Conservation (phyloP, 92 coral and sea anemone species). For the Epizoanthus ramosus region DNA sequence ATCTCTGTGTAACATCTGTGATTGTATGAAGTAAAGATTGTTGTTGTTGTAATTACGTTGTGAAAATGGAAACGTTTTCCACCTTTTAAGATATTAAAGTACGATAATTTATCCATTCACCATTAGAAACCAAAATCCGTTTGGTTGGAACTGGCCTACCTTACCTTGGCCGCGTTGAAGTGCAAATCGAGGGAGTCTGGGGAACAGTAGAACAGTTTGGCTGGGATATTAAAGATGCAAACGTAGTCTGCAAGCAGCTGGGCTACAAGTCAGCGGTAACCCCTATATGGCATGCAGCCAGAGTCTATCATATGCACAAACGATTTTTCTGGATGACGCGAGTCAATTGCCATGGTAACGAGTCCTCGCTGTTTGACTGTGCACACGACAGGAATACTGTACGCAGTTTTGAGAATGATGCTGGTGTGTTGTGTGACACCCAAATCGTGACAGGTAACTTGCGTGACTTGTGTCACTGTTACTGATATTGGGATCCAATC, state of each 20-base stretch:
- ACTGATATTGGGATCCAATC: too few species aligned
- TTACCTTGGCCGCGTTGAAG: slow-evolving; percentile 24
- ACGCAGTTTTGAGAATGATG: slow-evolving; percentile 35
- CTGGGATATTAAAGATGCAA: slow-evolving; percentile 24
- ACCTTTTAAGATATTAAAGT: not conserved
- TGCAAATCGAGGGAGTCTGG: slow-evolving; percentile 39
- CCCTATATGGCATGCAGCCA: slow-evolving; percentile 27
- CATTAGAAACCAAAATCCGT: slow-evolving; percentile 13
- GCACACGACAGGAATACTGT: not conserved
- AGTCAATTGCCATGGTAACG: slow-evolving; percentile 33
- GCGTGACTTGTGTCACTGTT: not conserved
- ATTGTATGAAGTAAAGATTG: too few species aligned
- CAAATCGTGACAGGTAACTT: slow-evolving; percentile 4
- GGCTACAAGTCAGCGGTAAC: slow-evolving; percentile 41
- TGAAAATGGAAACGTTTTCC: not conserved
- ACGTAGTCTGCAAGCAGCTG: slow-evolving; percentile 28
- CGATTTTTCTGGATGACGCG: slow-evolving; percentile 25
- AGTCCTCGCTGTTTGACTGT: slow-evolving; percentile 31
- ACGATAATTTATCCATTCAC: not conserved
- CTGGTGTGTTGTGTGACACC: slow-evolving; percentile 25
- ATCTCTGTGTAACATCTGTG: too few species aligned
- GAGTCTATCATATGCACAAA: slow-evolving; percentile 3
- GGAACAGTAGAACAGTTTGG: slow-evolving; percentile 35
- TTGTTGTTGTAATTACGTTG: not conserved
- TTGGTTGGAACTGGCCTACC: slow-evolving; percentile 17